These are phyloP conservation scores for Coracopsis vasa DNA, from an alignment of 2,113 vertebrate species.

Conservation along the genomic window DNA sequence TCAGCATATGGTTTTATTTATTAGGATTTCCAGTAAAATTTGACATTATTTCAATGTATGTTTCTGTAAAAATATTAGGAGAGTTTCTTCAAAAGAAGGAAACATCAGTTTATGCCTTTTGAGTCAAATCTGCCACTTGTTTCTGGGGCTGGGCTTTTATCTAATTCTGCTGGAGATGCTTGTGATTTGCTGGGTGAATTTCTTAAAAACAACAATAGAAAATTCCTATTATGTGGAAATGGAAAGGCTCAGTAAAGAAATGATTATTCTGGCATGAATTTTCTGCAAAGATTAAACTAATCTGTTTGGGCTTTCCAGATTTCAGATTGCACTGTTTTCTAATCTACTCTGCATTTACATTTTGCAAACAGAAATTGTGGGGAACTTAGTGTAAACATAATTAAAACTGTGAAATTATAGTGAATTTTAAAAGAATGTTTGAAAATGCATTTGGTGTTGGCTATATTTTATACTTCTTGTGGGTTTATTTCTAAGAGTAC, in stretches of 20 bases:
- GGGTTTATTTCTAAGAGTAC: background rate
- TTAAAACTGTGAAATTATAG: background rate
- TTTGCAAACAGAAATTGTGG: background rate
- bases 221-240: background rate
- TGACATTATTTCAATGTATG: background rate
- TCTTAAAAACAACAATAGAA: constrained; percentile 16
- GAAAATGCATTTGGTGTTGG: background rate
- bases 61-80: background rate
- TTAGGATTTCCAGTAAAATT: background rate
- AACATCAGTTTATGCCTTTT: background rate
- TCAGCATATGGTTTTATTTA: constrained; percentile 3
- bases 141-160: background rate
- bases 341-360: background rate
- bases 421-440: background rate
- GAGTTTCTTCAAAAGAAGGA: constrained; percentile 17
- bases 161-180: background rate
- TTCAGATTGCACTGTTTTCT: background rate
- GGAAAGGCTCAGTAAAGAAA: background rate
- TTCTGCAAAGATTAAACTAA: background rate
- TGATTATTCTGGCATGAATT: background rate
- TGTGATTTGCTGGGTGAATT: constrained; percentile 1
- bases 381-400: background rate
- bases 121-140: constrained; percentile 8
- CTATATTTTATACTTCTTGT: background rate
- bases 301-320: background rate